Evolutionary conservation across 2,113 vertebrate genomes (phyloP).

Genomic region (Eulacestoma nigropectus): DNA sequence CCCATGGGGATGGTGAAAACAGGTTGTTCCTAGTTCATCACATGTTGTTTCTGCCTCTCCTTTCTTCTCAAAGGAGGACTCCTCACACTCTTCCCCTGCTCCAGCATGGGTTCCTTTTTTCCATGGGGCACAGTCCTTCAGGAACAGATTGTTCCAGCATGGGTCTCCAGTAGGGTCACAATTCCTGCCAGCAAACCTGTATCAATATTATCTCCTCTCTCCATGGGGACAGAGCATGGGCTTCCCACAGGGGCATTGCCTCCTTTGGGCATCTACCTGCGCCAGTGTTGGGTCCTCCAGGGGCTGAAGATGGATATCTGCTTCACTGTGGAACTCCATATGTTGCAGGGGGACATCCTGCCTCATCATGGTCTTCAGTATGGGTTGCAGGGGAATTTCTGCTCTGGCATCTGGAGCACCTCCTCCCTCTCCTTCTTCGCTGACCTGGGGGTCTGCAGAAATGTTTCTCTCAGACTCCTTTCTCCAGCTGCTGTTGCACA

Average conservation of each 20-base stretch:
- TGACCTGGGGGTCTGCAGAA: background rate
- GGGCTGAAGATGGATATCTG: background rate
- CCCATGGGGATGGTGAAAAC: background rate
- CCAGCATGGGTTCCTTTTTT: background rate
- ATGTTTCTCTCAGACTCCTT: no score
- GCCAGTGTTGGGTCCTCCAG: no score
- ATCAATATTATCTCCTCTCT: background rate
- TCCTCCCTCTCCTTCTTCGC: background rate
- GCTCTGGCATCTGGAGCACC: background rate
- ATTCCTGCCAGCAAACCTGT: background rate
- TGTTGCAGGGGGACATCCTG: background rate
- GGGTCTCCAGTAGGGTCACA: background rate
- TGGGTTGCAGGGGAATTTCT: background rate
- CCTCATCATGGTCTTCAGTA: background rate
- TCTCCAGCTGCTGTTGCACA: background rate
- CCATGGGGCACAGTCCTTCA: background rate
- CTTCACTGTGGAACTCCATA: background rate
- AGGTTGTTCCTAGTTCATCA: background rate
- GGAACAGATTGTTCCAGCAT: background rate
- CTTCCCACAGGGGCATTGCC: background rate
- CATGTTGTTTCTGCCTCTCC: background rate
- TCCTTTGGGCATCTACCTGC: background rate
- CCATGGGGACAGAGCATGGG: accelerated
- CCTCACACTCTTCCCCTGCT: background rate
- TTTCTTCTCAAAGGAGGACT: background rate